Base-by-base conservation (phyloP, 2,113 vertebrate genomes). In the Protobothrops mucrosquamatus region DNA sequence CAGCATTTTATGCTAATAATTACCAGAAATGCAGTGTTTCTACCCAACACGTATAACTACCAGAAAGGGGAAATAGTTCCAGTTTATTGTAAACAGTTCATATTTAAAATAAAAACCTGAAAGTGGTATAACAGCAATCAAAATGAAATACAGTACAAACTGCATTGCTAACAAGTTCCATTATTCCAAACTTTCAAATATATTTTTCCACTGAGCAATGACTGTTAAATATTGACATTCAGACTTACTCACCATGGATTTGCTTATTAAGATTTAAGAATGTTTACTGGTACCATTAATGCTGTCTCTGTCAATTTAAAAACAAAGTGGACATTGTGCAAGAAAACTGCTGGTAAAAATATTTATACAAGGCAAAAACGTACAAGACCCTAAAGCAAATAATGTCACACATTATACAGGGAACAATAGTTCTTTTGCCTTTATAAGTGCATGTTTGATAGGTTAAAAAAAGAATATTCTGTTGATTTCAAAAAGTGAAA, bases 31-130 rank as follows among this genome's bases (percentile, higher is more conserved):
- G 34, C 15, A 57, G n/a, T 43, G 15, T 52, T 86, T 26, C 29
- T 81, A n/a, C n/a, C 29, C 55, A 86, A 61, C 54, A 23, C 85
- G 86, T 56, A 90, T 26, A 14, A 90, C 48, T 93, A 34, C 57
- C 14, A 46, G 46, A 95, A 90, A 92, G 90, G 43, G 89, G 81
- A 93, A 95, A 34, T 52, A 85, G 43, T 94, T 43, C 43, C 57
- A 92, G 74, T 94, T 96, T 94, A 94, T 88, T 97, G 89, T 95
- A 95, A 97, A 95, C 92, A 92, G 56, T 91, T 91, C 85, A 93
- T 94, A 93, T 69, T 94, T 91, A 88, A 91, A 96, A 55, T 90
- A 88, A 95, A 93, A 93, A 93, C 88, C 20, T 61, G 90, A 91
- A 74, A 22, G 94, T 93, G 46, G 91, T 94, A 69, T 59, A 94